Evolutionary conservation across 2,888 invertebrate species (phyloP).

Genomic region (Dryobota labecula): DNA sequence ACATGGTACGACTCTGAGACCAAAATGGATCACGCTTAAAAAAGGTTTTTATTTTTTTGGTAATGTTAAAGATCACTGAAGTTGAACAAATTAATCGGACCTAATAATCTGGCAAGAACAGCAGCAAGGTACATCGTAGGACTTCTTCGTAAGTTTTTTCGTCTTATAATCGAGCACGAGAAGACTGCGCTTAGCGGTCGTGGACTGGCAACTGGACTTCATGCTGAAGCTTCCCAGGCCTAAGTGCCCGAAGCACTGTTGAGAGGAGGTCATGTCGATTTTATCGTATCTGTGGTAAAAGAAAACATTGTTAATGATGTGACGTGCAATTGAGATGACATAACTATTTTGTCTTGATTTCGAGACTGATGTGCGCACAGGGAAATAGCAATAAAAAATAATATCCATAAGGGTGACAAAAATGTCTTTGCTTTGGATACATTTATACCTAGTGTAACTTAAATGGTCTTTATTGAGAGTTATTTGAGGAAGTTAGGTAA

Average conservation of each 20-base stretch:
- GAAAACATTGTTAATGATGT: background rate
- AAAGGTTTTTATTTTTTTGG: background rate
- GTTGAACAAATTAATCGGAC: background rate
- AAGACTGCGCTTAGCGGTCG: constrained; percentile 20
- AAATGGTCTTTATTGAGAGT: background rate
- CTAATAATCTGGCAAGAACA: constrained; percentile 41
- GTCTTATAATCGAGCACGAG: constrained; percentile 19
- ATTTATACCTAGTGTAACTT: background rate
- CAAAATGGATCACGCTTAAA: background rate
- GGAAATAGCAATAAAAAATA: background rate
- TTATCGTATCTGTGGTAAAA: constrained; percentile 10
- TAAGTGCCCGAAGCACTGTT: constrained; percentile 43
- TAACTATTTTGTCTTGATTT: background rate
- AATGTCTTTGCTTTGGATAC: background rate
- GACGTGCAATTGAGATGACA: background rate
- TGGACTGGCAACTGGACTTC: constrained; percentile 23
- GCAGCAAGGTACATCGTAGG: constrained; percentile 39
- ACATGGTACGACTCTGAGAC: constrained; percentile 26
- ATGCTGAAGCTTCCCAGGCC: constrained; percentile 9
- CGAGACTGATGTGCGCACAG: background rate
- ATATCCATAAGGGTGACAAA: background rate
- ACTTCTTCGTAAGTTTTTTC: background rate
- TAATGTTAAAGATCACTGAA: background rate
- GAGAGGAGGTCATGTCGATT: background rate
- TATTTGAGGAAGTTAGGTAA: background rate